Conservation (phyloP, 2,797 vertebrate genomes). For the Spinus pinus region DNA sequence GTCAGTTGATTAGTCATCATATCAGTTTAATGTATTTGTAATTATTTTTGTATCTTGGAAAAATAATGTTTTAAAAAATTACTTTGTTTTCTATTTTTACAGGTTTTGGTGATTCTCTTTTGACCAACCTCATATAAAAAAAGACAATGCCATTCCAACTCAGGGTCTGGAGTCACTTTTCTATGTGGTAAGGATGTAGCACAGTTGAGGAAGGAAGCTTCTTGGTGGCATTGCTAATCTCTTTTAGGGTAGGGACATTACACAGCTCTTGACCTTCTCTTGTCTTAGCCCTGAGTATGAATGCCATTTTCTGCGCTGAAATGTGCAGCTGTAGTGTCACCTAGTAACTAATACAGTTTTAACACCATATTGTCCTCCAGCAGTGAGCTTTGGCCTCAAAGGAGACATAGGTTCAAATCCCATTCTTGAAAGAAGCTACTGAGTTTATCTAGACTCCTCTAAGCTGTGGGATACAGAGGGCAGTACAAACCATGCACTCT, state of each 20-base stretch:
- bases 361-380: background rate
- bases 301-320: background rate
- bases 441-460: background rate
- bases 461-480: background rate
- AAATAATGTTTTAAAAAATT: background rate
- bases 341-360: background rate
- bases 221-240: background rate
- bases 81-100: conserved; percentile 25
- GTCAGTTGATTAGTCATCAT: background rate
- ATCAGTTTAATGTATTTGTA: conserved; percentile 70
- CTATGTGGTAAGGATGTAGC: background rate
- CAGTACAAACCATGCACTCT: background rate
- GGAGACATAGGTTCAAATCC: background rate
- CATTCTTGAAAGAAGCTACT: background rate
- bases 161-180: background rate
- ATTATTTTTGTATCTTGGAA: conserved; percentile 60
- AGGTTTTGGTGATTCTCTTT: background rate
- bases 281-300: background rate
- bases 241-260: background rate
- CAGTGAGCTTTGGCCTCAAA: background rate
- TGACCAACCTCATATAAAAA: background rate
- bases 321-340: background rate
- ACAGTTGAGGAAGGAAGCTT: background rate
- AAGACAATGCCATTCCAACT: background rate
- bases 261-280: background rate